phyloP scores from a whole-genome alignment of 2,113 vertebrate genomes.

The Coracopsis vasa region DNA sequence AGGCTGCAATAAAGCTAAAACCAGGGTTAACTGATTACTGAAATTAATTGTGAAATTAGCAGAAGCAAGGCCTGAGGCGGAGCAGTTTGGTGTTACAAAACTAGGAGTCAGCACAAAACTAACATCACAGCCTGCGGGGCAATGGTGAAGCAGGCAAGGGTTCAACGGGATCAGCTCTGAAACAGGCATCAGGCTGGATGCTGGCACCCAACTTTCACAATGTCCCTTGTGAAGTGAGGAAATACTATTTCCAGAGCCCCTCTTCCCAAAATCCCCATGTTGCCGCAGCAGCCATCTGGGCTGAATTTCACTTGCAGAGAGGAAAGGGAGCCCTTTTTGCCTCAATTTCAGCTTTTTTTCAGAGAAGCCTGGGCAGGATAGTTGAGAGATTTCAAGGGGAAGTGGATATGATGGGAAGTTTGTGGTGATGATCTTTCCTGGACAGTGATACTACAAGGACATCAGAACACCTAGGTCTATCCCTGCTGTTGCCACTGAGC shows the following conservation, averaged over 20 bases:
- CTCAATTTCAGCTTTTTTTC: neutral
- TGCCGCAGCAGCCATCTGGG: neutral
- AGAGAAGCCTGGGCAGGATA: neutral
- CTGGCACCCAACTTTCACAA: neutral
- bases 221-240: neutral
- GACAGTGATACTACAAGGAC: neutral
- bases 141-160: rapidly evolving
- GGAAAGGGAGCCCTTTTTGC: neutral
- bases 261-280: neutral
- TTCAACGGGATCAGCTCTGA: neutral
- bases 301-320: neutral
- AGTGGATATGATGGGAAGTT: rapidly evolving
- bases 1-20: neutral
- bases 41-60: neutral
- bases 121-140: rapidly evolving
- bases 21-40: neutral
- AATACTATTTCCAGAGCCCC: neutral
- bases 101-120: neutral
- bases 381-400: neutral
- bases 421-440: neutral
- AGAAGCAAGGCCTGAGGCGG: neutral
- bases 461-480: neutral
- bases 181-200: rapidly evolving
- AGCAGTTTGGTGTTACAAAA: neutral
- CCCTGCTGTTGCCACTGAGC: neutral